Evolutionary conservation across 35 echinoderm and acorn worm genomes (phyloP).

Genomic region (Apostichopus californicus): DNA sequence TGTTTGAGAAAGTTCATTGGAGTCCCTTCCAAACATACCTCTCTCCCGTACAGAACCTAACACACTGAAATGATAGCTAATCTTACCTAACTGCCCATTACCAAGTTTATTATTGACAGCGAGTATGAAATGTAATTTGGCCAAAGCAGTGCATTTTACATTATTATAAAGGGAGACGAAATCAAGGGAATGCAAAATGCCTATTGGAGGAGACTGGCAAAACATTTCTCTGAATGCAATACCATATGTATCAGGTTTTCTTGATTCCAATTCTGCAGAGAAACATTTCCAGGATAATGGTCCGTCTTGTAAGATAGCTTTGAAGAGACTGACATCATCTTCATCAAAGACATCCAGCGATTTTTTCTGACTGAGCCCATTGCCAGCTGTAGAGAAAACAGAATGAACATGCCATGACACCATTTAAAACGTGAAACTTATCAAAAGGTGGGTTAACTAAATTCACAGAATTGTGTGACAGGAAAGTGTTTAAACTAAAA

Average conservation of each 20-base stretch:
- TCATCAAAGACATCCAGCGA: not conserved
- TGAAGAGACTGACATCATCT: not conserved
- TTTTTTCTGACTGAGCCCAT: not conserved
- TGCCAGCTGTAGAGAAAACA: too few species aligned
- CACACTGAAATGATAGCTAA: slow-evolving; percentile 39
- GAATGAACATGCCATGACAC: too few species aligned
- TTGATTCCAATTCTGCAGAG: not conserved
- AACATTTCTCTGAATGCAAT: slow-evolving; percentile 5
- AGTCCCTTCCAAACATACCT: slow-evolving; percentile 15
- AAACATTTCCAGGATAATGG: slow-evolving; percentile 29
- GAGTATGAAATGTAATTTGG: slow-evolving; percentile 26
- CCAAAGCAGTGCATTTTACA: not conserved
- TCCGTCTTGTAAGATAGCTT: not conserved
- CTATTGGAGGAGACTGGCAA: not conserved
- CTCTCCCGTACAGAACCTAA: not conserved
- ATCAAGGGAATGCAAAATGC: slow-evolving; percentile 7
- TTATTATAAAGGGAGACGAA: slow-evolving; percentile 12
- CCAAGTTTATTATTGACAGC: slow-evolving; percentile 3
- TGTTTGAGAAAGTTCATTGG: not conserved
- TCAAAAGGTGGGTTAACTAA: too few species aligned
- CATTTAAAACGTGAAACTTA: too few species aligned
- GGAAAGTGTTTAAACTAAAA: too few species aligned
- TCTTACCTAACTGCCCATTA: slow-evolving; percentile 13
- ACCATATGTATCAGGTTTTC: not conserved
- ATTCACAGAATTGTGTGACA: too few species aligned